A percentile compares a stretch with the other conserved stretches of the same genome.
These are phyloP conservation scores for Crocallis elinguaria DNA, from an alignment of 2,888 invertebrate species.

Conservation along the genomic window DNA sequence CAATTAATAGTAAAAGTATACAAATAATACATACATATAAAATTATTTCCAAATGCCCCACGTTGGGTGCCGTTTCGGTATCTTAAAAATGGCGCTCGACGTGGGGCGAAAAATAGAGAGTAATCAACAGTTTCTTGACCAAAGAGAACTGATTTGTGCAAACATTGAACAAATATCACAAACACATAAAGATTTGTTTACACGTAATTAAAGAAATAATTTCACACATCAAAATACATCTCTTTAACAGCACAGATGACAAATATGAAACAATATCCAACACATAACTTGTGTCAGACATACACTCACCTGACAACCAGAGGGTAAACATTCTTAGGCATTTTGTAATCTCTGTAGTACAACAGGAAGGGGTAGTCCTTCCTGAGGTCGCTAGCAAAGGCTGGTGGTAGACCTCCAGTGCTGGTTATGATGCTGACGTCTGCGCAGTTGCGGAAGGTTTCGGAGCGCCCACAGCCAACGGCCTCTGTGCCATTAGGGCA, in stretches of 20 bases:
- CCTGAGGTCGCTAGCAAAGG: conserved; percentile 86
- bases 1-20: neutral
- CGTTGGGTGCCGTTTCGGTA: conserved; percentile 30
- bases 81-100: conserved; percentile 18
- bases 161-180: conserved; percentile 29
- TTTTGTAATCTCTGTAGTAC: conserved; percentile 89
- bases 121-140: neutral
- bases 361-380: conserved; percentile 89
- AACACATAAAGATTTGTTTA: conserved; percentile 3
- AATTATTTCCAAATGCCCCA: conserved; percentile 18
- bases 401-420: conserved; percentile 89
- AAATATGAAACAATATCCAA: too few species aligned
- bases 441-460: conserved; percentile 96
- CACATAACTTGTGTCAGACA: conserved; percentile 1
- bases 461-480: conserved; percentile 95
- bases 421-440: conserved; percentile 93
- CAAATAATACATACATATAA: neutral
- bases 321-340: conserved; percentile 88
- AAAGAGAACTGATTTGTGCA: conserved; percentile 8
- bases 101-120: neutral
- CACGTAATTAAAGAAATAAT: conserved; percentile 31
- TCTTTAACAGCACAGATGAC: conserved; percentile 18
- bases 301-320: conserved; percentile 88
- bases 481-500: conserved; percentile 94
- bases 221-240: conserved; percentile 19